Conservation (phyloP, 1,140 invertebrate genomes). For the Drosophila serrata region DNA sequence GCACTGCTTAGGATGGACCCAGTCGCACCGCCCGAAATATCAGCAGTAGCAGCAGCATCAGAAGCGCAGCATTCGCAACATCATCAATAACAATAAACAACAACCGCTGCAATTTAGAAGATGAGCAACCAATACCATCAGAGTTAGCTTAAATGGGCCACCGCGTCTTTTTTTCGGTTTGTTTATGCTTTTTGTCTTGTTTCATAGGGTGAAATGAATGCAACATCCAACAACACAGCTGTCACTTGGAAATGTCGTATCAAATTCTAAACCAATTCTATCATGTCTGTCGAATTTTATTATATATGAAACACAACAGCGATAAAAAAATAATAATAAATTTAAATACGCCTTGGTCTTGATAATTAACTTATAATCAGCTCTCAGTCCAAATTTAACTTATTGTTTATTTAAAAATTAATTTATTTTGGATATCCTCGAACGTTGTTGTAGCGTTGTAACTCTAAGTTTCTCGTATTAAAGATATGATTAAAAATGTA, state of each 20-base stretch:
- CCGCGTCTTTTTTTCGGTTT: conserved; percentile 52
- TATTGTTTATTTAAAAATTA: conserved; percentile 29
- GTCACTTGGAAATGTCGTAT: conserved; percentile 22
- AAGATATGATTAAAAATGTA: conserved; percentile 29
- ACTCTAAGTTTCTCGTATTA: conserved; percentile 45
- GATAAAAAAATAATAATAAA: conserved; percentile 24
- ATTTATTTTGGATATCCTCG: conserved; percentile 38
- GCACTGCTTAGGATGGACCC: conserved; percentile 74
- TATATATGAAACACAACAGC: conserved; percentile 33
- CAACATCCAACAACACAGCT: conserved; percentile 18
- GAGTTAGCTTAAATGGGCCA: conserved; percentile 50
- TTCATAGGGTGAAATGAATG: conserved; percentile 44
- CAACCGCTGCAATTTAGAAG: conserved; percentile 23
- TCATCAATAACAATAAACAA: conserved; percentile 18
- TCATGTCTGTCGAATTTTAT: conserved; percentile 60
- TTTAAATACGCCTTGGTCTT: conserved; percentile 13
- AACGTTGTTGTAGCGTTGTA: conserved; percentile 40
- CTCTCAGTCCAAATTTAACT: conserved; percentile 17
- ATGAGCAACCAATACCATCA: conserved; percentile 35
- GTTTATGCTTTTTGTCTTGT: conserved; percentile 67
- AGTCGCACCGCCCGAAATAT: conserved; percentile 46
- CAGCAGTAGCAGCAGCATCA: conserved; percentile 40
- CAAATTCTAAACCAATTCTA: conserved; percentile 52
- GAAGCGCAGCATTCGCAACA: conserved; percentile 15
- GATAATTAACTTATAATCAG: conserved; percentile 6